A percentile compares a stretch with the other conserved stretches of the same genome.
phyloP scores from a whole-genome alignment of 1,140 invertebrate genomes.

The Hylaeus volcanicus region DNA sequence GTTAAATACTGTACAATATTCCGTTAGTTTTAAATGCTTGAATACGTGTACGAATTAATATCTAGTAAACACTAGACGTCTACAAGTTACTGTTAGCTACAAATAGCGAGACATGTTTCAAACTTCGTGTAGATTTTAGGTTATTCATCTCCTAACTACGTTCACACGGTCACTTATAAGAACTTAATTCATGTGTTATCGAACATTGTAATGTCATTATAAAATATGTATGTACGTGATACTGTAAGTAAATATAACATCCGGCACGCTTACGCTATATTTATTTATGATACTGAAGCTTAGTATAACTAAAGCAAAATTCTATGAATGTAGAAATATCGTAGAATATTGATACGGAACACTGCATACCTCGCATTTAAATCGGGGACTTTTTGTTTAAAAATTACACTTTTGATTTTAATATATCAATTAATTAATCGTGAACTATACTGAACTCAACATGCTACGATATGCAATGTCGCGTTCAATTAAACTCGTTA shows the following conservation, averaged over 20 bases:
- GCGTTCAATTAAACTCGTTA: not conserved
- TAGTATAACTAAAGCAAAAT: not conserved
- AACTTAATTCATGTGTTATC: constrained; percentile 24
- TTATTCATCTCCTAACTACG: constrained; percentile 32
- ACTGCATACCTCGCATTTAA: constrained; percentile 35
- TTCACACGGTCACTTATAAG: constrained; percentile 20
- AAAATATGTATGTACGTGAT: constrained; percentile 16
- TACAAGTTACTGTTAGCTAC: constrained; percentile 49
- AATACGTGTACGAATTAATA: constrained; percentile 71
- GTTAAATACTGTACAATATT: constrained; percentile 78
- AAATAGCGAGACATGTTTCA: constrained; percentile 41
- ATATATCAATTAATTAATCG: not conserved
- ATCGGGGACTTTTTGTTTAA: not conserved
- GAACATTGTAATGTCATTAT: constrained; percentile 39
- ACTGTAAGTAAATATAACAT: constrained; percentile 23
- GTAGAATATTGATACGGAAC: constrained; percentile 7
- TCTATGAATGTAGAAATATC: constrained; percentile 1
- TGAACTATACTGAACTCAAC: not conserved
- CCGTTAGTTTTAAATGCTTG: constrained; percentile 65
- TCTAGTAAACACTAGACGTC: constrained; percentile 49
- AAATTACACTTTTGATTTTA: not conserved
- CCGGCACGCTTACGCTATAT: not conserved
- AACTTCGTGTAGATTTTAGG: constrained; percentile 22
- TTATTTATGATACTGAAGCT: constrained; percentile 14
- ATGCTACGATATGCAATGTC: not conserved